These are phyloP conservation scores for Ophthalmotilapia sp. DNA, from an alignment of 2,113 vertebrate species.

Conservation along the genomic window DNA sequence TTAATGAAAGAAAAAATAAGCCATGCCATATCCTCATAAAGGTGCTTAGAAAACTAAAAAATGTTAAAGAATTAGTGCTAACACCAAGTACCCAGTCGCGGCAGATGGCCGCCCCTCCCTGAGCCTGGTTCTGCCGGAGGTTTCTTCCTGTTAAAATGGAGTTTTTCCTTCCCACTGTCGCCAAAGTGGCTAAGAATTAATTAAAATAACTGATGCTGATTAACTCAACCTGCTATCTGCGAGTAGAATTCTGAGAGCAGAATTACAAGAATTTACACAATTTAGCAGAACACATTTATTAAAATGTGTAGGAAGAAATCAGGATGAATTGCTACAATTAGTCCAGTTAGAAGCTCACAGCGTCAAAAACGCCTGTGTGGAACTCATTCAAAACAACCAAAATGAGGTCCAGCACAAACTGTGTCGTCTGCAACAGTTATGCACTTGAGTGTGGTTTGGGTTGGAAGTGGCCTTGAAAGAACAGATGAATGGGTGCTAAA, in stretches of 20 bases:
- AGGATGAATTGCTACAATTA: neutral
- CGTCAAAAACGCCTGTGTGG: neutral
- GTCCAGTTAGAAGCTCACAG: neutral
- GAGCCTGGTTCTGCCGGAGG: neutral
- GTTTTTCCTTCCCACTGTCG: neutral
- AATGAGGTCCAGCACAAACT: neutral
- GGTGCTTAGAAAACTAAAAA: neutral
- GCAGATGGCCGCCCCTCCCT: neutral
- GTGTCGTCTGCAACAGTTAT: neutral
- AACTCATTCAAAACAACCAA: neutral
- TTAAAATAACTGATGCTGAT: neutral
- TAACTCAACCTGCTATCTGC: neutral
- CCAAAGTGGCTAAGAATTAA: neutral
- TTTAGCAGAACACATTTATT: neutral
- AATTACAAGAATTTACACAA: neutral
- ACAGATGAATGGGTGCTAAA: neutral
- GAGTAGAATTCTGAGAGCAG: neutral
- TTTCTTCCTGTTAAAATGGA: neutral
- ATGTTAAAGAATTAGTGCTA: neutral
- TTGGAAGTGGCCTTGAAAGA: neutral
- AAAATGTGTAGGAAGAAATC: neutral
- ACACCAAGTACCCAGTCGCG: neutral
- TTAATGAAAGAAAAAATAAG: neutral
- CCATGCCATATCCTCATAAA: neutral
- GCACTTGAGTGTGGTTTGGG: neutral